Conservation (phyloP, 2,888 invertebrate species). For the Charanyca ferruginea region DNA sequence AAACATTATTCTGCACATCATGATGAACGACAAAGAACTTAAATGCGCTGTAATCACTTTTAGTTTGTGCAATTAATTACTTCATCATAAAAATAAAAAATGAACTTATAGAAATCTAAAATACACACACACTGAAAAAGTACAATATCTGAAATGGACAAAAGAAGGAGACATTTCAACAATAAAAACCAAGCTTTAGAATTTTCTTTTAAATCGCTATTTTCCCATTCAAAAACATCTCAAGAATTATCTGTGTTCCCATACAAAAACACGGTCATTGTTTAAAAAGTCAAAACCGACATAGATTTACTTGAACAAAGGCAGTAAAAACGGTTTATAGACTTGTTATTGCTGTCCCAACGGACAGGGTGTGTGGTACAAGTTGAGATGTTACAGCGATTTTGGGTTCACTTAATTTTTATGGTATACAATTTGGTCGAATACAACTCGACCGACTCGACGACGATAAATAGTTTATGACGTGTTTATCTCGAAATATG, state of each 20-base stretch:
- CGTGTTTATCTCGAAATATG: too few species aligned
- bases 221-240: constrained; percentile 78
- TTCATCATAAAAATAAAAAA: not conserved
- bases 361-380: constrained; percentile 79
- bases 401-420: not conserved
- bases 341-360: constrained; percentile 90
- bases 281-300: constrained; percentile 91
- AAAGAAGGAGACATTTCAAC: constrained; percentile 7
- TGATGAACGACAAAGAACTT: too few species aligned
- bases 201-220: constrained; percentile 67
- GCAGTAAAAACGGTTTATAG: constrained; percentile 91
- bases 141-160: constrained; percentile 19
- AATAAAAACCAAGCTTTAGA: constrained; percentile 39
- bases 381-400: constrained; percentile 30
- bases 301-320: constrained; percentile 90
- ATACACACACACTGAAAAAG: not conserved
- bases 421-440: too few species aligned
- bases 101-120: not conserved
- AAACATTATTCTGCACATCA: too few species aligned
- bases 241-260: constrained; percentile 82
- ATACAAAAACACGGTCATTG: constrained; percentile 89
- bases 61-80: too few species aligned
- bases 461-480: too few species aligned
- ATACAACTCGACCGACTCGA: too few species aligned
- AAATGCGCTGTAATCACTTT: too few species aligned